A percentile compares a stretch with the other conserved stretches of the same genome.
Conservation (phyloP, 2,797 vertebrate species). For the Alcedo atthis region DNA sequence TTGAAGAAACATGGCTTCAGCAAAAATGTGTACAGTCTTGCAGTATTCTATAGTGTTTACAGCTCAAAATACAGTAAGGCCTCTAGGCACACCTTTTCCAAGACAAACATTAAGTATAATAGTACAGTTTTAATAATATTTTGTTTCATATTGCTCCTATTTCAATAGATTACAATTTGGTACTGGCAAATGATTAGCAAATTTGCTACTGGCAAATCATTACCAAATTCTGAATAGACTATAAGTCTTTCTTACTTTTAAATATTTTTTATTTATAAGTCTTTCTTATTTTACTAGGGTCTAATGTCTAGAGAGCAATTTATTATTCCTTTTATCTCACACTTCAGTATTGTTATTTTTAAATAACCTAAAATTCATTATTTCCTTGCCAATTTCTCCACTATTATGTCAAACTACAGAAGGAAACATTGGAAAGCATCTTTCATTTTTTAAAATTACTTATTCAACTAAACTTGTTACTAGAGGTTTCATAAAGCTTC, state of each 20-base stretch:
- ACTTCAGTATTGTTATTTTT: background rate
- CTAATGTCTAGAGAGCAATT: background rate
- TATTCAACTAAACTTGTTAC: rapidly evolving
- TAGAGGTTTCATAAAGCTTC: background rate
- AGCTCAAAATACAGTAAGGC: background rate
- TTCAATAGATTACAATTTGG: background rate
- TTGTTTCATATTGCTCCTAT: background rate
- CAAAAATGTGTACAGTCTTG: background rate
- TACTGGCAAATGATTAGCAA: background rate
- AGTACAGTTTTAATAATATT: background rate
- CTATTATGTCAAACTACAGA: background rate
- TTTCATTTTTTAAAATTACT: background rate
- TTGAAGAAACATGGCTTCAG: background rate
- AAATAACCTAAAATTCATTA: background rate
- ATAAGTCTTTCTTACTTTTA: background rate
- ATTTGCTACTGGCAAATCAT: background rate
- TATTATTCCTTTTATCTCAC: background rate
- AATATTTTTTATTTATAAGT: too few species aligned
- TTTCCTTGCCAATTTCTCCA: background rate
- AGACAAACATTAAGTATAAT: background rate
- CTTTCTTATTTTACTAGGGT: background rate
- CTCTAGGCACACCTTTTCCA: background rate
- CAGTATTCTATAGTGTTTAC: background rate
- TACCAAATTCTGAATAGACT: background rate
- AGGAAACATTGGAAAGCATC: background rate